Evolutionary conservation across 2,113 vertebrate genomes (phyloP), one percentile per base, ranked within the genome.

Genomic region (Carassius gibelio): DNA sequence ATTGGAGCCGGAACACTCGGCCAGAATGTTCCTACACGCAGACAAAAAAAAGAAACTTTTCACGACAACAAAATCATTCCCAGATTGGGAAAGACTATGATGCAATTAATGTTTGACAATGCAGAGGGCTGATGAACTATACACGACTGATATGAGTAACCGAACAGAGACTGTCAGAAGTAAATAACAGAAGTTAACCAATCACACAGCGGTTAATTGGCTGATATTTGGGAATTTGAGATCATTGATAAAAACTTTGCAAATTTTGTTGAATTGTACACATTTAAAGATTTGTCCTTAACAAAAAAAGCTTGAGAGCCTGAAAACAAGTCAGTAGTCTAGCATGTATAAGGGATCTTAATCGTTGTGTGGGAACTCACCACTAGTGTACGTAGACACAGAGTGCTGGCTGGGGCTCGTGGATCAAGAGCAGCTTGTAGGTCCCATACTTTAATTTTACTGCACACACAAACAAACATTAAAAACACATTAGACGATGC

Each of bases 371-470:
- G 45, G 45, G 10, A 48, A 48, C 98, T 64, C 94, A 99, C 98
- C 97, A 99, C 98, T 93, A 99, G 94, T 0, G 98, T 99, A 88
- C 98, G 97, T 95, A 99, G 94, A 93, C 98, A 99, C 89, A 99
- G 91, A 0, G 98, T 99, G 94, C 98, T 98, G 85, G 98, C 98
- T 15, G 98, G 98, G 87, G 98, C 98, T 87, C 97, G 95, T 64
- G 98, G 98, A 91, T 99, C 98, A 78, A 99, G 95, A 80, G 98
- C 98, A 92, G 98, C 98, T 93, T 99, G 98, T 91, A 99, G 95
- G 90, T 99, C 98, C 98, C 98, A 99, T 86, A 99, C 98, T 93
- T 99, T 99, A 91, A 99, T 99, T 94, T 99, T 99, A 85, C 98
- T 99, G 87, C 30, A 90, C 91, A 59, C n/a, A 82, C 50, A 85